Conservation (phyloP, 2,797 vertebrate species). For the Thaleichthys pacificus region DNA sequence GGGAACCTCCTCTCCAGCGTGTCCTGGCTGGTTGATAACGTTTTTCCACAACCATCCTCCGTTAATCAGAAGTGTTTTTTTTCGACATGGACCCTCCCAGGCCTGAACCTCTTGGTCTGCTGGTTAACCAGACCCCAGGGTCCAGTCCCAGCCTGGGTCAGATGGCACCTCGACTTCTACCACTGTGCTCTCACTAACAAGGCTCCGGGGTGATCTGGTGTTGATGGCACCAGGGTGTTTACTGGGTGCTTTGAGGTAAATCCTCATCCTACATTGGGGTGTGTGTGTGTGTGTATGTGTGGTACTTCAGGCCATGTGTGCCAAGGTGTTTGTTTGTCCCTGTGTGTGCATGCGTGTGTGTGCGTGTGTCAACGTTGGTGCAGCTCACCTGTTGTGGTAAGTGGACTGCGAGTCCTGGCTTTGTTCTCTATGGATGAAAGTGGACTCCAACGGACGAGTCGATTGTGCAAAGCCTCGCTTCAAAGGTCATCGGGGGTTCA, state of each 20-base stretch:
- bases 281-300: not conserved
- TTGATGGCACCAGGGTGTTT: not conserved
- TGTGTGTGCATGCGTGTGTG: conserved; percentile 10
- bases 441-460: not conserved
- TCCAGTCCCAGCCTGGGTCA: not conserved
- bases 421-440: conserved; percentile 8
- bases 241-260: not conserved
- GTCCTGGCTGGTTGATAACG: too few relatives aligned
- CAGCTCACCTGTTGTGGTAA: not conserved
- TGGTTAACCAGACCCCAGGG: not conserved
- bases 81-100: not conserved
- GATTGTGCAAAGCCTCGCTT: not conserved
- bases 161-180: not conserved
- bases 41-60: not conserved
- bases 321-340: not conserved
- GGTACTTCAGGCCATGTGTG: not conserved
- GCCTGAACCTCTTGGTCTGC: not conserved
- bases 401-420: not conserved
- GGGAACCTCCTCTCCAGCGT: not conserved
- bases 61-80: not conserved
- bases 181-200: not conserved
- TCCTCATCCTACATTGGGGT: not conserved
- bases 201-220: not conserved
- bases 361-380: not conserved
- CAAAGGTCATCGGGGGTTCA: conserved; percentile 1